Base-by-base conservation (phyloP, 2,797 vertebrate genomes). In the Sebastes melanostomus region DNA sequence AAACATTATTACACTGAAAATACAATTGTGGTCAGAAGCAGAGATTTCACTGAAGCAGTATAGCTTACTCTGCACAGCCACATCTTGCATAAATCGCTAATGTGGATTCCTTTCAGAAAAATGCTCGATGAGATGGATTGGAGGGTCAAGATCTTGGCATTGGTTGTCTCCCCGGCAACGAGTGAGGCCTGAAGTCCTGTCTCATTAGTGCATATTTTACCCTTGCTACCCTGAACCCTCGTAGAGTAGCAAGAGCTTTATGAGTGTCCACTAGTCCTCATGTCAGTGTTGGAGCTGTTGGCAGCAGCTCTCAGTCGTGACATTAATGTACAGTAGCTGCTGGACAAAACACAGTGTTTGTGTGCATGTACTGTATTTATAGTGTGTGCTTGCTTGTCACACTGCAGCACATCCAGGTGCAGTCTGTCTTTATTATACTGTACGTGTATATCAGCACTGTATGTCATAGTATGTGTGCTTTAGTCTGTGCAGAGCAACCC, bases 181-280 rank as follows among this genome's bases (percentile, higher is more conserved):
- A 70, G 13, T 56, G 34, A 73, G 58, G 29, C 65, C 67, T 78
- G 66, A 84, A 74, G 63, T 84, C 79, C 25, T 82, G 77, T 79
- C 66, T 88, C 80, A 78, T 85, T 86, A 83, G 32, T 80, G 69
- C 63, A 78, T 89, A 77, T 86, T 81, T 86, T 46, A 66, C 68
- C 65, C 38, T 36, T 7, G n/a, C 72, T 75, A 52, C 38, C 14
- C n/a, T 18, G 25, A 66, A 85, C 52, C 68, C 65, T 54, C 11
- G 30, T 65, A 80, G 75, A 66, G 34, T 70, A 55, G 42, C 52
- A 11, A 11, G 34, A 69, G 50, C 74, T 82, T 52, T 75, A 38
- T 66, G 32, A 60, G 46, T 29, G 72, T 85, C 77, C 58, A 69
- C 42, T 66, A 54, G 58, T 78, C 68, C 38, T 36, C 61, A 50